Evolutionary conservation across 2,113 vertebrate genomes (phyloP).

Genomic region (Myotis yumanensis): DNA sequence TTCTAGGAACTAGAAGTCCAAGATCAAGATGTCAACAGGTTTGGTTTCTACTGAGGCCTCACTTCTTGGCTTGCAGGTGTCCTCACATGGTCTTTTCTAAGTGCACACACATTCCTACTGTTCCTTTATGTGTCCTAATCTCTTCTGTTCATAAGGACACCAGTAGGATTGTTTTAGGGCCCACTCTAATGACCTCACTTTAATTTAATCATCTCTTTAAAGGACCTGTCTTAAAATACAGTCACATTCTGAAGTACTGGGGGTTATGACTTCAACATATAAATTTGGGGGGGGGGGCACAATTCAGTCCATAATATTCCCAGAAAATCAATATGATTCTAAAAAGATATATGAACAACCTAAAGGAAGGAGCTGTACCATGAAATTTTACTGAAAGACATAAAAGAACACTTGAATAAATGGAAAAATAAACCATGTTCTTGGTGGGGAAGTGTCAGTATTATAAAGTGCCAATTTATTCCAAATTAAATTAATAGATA

Average conservation of each 20-base stretch:
- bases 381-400: neutral
- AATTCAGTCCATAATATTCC: neutral
- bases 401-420: neutral
- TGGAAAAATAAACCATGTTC: neutral
- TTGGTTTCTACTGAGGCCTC: neutral
- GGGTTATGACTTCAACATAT: neutral
- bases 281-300: neutral
- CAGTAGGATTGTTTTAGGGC: neutral
- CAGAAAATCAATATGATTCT: neutral
- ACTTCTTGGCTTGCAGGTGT: neutral
- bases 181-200: neutral
- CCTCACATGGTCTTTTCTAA: neutral
- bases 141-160: neutral
- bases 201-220: neutral
- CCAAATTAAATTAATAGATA: neutral
- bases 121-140: neutral
- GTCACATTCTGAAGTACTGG: constrained; percentile 1
- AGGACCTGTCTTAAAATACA: neutral
- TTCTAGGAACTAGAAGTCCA: neutral
- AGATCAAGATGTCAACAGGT: neutral
- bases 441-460: neutral
- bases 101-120: neutral
- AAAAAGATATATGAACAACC: neutral
- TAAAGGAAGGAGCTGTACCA: neutral
- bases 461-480: neutral